A percentile compares a stretch with the other conserved stretches of the same genome.
These are phyloP conservation scores for Cassiopea xamachana DNA, from an alignment of 30 jellyfish, hydroid and myxozoan genomes.

Conservation along the genomic window DNA sequence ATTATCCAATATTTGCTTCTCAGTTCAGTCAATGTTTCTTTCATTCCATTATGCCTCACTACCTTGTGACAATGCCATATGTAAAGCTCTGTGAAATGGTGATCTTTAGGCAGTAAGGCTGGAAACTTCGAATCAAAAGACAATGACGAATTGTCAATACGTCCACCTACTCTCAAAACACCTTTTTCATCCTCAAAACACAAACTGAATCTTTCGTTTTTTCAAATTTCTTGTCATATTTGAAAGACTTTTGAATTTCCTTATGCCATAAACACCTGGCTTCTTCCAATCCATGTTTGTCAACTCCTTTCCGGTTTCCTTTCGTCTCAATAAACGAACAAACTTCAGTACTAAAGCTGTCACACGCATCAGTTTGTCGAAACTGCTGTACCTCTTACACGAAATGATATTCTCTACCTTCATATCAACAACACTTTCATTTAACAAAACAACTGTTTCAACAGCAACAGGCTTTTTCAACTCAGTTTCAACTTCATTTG, in stretches of 20 bases:
- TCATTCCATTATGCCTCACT: constrained; percentile 8
- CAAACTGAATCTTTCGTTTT: too few species aligned
- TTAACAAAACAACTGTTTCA: neutral
- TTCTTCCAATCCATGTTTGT: neutral
- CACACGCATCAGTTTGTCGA: neutral
- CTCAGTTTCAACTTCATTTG: neutral
- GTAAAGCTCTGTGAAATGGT: neutral
- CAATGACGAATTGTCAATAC: neutral
- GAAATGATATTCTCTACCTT: neutral
- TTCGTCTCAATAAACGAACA: neutral
- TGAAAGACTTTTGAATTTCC: neutral
- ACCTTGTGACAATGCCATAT: neutral
- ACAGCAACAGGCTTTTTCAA: neutral
- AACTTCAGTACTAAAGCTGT: neutral
- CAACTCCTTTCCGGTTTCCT: neutral
- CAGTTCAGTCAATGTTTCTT: constrained; percentile 40
- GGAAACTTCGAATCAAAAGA: neutral
- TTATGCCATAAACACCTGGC: neutral
- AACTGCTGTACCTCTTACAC: neutral
- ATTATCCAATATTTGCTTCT: constrained; percentile 27
- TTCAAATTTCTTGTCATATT: neutral
- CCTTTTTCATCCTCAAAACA: neutral
- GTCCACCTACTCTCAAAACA: neutral
- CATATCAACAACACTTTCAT: neutral
- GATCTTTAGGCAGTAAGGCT: neutral